Base-by-base conservation (phyloP, 1,140 invertebrate species). In the Drosophila albomicans region DNA sequence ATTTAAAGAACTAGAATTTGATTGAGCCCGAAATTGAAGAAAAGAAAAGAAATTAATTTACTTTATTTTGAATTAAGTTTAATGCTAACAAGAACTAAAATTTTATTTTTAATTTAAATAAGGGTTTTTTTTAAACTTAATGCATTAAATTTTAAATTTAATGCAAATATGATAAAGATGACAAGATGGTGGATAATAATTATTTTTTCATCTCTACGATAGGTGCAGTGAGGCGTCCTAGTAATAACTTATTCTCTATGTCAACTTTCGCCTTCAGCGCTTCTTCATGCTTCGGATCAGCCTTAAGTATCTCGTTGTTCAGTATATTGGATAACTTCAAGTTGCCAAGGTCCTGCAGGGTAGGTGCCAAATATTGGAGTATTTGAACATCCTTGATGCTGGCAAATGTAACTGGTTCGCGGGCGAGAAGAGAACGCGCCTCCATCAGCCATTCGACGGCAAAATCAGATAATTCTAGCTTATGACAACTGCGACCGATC, bases 361-460 rank as follows among this genome's bases (percentile, higher is more conserved):
- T 61, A 3, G 49, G 51, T 5, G 54, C 30, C 13, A 91, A 64
- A 0, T 75, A 38, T 25, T 82, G 66, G 10, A 88, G 56, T 7
- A 91, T 74, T 1, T 71, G 25, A 0, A 69, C 10, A 7, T 84
- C 61, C 3, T 6, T 72, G 6, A 88, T 51, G 30, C 41, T 57
- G 0, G 70, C 52, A 15, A 81, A 75, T 0, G 15, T 38, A 1
- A 25, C 8, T 1, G 16, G 11, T 8, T 74, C 20, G 6, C 46
- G 57, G 6, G 15, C 28, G 2, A 59, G 10, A 32, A 5, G 38
- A 8, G 63, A 78, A 63, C 98, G 93, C 1, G 98, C 96, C 93
- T 98, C 97, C 54, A 96, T 94, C 96, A 99, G 98, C 99, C 98
- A 99, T 43, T 97, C 93, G 0, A 97, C 94, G 0, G 98, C 97